These are phyloP conservation scores for Hololepta plana DNA, from an alignment of 2,888 invertebrate species.

Conservation along the genomic window DNA sequence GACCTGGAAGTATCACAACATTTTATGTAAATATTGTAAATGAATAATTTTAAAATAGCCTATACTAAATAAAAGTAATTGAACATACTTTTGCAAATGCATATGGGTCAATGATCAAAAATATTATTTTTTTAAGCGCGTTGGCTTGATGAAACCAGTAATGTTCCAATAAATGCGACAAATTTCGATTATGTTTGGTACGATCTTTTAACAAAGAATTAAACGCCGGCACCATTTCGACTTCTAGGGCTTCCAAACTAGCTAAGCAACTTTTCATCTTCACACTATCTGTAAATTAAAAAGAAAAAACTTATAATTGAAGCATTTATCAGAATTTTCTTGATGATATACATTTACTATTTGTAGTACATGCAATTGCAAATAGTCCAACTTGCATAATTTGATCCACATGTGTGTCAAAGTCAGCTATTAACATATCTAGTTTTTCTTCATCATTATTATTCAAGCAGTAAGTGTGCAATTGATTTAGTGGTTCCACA, in stretches of 20 bases:
- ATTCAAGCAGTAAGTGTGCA: constrained; percentile 16
- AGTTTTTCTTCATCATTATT: constrained; percentile 29
- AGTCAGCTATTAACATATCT: constrained; percentile 35
- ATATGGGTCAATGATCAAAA: constrained; percentile 47
- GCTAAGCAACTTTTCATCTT: constrained; percentile 43
- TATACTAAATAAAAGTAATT: too few relatives aligned
- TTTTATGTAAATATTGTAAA: too few relatives aligned
- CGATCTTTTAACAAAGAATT: constrained; percentile 28
- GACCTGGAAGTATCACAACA: too few relatives aligned
- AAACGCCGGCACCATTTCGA: constrained; percentile 44
- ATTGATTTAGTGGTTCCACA: constrained; percentile 15
- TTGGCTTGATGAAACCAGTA: constrained; percentile 42
- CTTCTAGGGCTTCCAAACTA: constrained; percentile 47
- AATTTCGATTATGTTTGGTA: constrained; percentile 31
- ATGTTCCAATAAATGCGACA: constrained; percentile 32
- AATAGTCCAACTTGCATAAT: constrained; percentile 50
- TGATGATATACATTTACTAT: constrained; percentile 25
- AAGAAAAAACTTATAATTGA: constrained; percentile 5
- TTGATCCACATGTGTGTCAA: constrained; percentile 49
- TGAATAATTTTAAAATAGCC: too few relatives aligned
- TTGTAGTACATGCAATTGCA: constrained; percentile 41
- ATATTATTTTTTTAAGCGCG: constrained; percentile 37
- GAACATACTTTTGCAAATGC: constrained; percentile 43
- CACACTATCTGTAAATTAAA: constrained; percentile 32
- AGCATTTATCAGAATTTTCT: too few relatives aligned